Evolutionary conservation across 2,797 vertebrate genomes (phyloP).

Genomic region (Amblyopsis hoosieri): DNA sequence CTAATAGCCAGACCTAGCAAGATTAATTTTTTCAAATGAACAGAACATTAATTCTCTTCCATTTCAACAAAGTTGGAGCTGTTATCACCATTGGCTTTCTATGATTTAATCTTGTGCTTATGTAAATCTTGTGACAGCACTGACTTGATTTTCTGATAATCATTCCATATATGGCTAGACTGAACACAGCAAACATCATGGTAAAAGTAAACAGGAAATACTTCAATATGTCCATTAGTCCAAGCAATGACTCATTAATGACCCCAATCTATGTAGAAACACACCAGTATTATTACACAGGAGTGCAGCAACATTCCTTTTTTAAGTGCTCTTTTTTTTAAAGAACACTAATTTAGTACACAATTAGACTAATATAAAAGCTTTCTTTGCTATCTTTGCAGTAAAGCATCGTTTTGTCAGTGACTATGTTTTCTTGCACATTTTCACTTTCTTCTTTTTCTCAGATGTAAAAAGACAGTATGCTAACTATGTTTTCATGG

Average conservation of each 20-base stretch:
- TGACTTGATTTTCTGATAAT: constrained; percentile 24
- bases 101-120: constrained; percentile 43
- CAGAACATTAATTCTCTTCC: constrained; percentile 8
- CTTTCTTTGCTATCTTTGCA: no score
- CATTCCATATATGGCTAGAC: constrained; percentile 58
- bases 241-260: constrained; percentile 70
- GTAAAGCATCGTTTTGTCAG: no score
- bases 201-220: constrained; percentile 74
- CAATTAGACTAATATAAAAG: not conserved
- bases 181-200: constrained; percentile 52
- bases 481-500: no score
- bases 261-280: constrained; percentile 50
- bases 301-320: not conserved
- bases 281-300: constrained; percentile 28
- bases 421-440: no score
- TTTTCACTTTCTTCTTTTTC: no score
- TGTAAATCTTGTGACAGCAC: constrained; percentile 39
- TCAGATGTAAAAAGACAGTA: no score
- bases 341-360: constrained; percentile 4
- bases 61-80: constrained; percentile 15
- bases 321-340: not conserved
- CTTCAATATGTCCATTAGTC: constrained; percentile 66
- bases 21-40: constrained; percentile 12
- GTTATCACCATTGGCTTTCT: constrained; percentile 4
- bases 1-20: constrained; percentile 3